Base-by-base conservation (phyloP, 2,797 vertebrate species). In the Antrozous pallidus region DNA sequence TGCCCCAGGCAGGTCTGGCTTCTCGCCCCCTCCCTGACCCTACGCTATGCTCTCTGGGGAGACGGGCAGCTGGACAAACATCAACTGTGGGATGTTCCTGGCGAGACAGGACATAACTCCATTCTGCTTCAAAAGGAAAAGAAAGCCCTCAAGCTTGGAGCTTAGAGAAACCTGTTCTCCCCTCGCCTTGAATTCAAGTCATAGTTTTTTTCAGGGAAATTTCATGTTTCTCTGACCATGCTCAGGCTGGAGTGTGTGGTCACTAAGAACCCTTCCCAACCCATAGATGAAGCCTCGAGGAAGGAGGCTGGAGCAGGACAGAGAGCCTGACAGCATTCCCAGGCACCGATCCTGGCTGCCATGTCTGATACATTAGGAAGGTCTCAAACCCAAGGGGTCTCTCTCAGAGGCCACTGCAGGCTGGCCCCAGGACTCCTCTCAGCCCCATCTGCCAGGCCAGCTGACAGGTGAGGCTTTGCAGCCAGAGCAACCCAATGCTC, bases 31-130 rank as follows among this genome's bases (percentile, higher is more conserved):
- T 51, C 38, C 75, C 56, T 26, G 33, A 69, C 73, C 82, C 70
- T 18, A 22, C 47, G 42, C 38, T 33, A 2, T 0, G 4, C 80
- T 75, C 67, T 82, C 73, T 31, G 71, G 58, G 85, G 81, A 94
- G 47, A 67, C 20, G 33, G 73, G 75, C 92, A 91, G 95, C 93
- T 96, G 93, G 85, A 65, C 94, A 95, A 93, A 97, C 94, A 94
- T 67, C 86, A 80, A 83, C 67, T 69, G 42, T 24, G 10, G 74
- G 92, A 86, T 5, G 17, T 36, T n/a, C 45, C 47, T 16, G 2
- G 56, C 47, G 42, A 63, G 40, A n/a, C 7, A 12, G 54, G 40
- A 65, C 3, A 22, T 5, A 20, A n/a, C 56, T 38, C 80, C 14
- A 13, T 31, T 77, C 42, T 24, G 86, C 95, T 94, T 96, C 96